Evolutionary conservation across 2,888 invertebrate genomes (phyloP).

Genomic region (Podotricha telesiphe): DNA sequence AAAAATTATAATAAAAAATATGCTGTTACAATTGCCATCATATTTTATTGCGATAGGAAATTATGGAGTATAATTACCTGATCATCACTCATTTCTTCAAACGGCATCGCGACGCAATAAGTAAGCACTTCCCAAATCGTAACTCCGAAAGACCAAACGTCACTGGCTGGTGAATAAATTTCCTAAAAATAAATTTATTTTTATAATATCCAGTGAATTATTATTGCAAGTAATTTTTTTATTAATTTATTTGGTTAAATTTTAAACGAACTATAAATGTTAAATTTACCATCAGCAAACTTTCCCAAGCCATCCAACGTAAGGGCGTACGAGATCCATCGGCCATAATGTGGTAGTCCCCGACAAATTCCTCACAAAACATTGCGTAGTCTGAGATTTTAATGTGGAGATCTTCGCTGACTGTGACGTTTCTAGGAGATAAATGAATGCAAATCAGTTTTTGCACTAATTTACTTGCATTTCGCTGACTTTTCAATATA

Average conservation of each 20-base stretch:
- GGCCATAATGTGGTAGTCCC: slow-evolving; percentile 93
- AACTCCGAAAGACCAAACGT: slow-evolving; percentile 96
- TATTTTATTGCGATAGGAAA: neutral
- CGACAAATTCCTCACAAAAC: slow-evolving; percentile 90
- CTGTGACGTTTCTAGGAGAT: slow-evolving; percentile 90
- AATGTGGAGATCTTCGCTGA: slow-evolving; percentile 90
- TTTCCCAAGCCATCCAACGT: slow-evolving; percentile 97
- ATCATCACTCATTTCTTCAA: slow-evolving; percentile 91
- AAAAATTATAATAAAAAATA: neutral
- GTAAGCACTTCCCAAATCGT: slow-evolving; percentile 95
- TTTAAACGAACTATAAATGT: neutral
- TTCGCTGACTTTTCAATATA: neutral
- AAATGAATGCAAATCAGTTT: neutral
- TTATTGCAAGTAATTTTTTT: no score
- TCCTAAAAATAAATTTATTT: slow-evolving; percentile 83
- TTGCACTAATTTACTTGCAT: neutral
- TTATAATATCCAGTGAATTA: no score
- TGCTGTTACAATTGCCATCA: neutral
- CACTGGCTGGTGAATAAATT: slow-evolving; percentile 93
- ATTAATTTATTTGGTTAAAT: neutral
- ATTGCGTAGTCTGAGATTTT: slow-evolving; percentile 94
- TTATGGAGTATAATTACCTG: slow-evolving; percentile 81
- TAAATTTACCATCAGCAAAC: slow-evolving; percentile 87
- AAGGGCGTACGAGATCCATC: slow-evolving; percentile 92
- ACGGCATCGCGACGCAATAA: slow-evolving; percentile 91